Evolutionary conservation across 2,797 vertebrate genomes (phyloP), one percentile per base, ranked within the genome.

Genomic region (Diplodus sargus): DNA sequence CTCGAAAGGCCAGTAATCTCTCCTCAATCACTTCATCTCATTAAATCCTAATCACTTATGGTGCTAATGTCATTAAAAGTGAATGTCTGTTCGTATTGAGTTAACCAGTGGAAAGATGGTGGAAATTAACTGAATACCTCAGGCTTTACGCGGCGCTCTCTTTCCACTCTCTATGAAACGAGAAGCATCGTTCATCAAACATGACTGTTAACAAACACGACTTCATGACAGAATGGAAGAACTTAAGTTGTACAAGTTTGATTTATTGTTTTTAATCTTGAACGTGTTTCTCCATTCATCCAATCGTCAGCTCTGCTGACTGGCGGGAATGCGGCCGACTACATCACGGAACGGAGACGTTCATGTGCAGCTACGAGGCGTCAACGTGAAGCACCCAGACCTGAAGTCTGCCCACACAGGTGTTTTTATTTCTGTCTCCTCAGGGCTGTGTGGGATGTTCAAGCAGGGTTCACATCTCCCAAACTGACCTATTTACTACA

Each of bases 101-200:
- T 84, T 9, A 63, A 65, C 65, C 89, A 73, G 85, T 28, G 84
- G 68, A 39, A 48, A 53, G 66, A 70, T 49, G 76, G 66, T 22
- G 75, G 60, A 25, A 51, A 68, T 54, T 2, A 61, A 68, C 18
- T 13, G 57, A 62, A 81, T 90, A 92, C 87, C 87, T 92, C 69
- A 90, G 39, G 79, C 78, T 64, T 66, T 79, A 89, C 53, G 3
- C 74, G 89, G 82, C 70, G 82, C 65, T 66, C 73, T 68, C 47
- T 79, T 77, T 49, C 85, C 78, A 23, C 54, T 73, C 56, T 87
- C 91, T 91, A 90, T 8, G 75, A 80, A 34, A 91, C 84, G 71
- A 87, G 83, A 91, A 92, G 69, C 74, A 91, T 20, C 85, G 1
- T 28, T 42, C 52, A 16, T 4, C 7, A 62, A 73, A 20, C 23